These are phyloP conservation scores for Coenonympha arcania DNA, from an alignment of 2,888 invertebrate genomes.

Conservation along the genomic window DNA sequence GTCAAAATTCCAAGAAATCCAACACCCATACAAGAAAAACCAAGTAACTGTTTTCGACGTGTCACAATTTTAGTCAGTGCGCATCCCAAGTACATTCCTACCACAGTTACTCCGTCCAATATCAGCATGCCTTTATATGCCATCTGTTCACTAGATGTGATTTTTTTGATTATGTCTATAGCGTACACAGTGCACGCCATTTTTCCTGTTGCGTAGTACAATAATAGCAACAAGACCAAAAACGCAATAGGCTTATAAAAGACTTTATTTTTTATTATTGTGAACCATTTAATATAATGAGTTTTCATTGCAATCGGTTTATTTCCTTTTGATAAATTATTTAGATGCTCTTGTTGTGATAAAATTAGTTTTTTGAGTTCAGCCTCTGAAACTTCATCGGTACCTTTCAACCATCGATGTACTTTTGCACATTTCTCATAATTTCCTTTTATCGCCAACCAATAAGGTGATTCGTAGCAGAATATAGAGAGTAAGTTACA, in stretches of 20 bases:
- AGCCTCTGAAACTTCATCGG: slow-evolving; percentile 8
- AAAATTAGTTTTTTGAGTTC: slow-evolving; percentile 21
- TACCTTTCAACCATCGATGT: slow-evolving; percentile 27
- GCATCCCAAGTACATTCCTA: slow-evolving; percentile 35
- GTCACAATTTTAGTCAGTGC: slow-evolving; percentile 28
- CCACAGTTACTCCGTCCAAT: slow-evolving; percentile 24
- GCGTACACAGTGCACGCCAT: slow-evolving; percentile 6
- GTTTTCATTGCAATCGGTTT: background rate
- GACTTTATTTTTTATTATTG: slow-evolving; percentile 5
- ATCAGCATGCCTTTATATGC: slow-evolving; percentile 20
- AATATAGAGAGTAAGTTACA: slow-evolving; percentile 19
- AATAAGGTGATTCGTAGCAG: slow-evolving; percentile 27
- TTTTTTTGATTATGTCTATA: slow-evolving; percentile 18
- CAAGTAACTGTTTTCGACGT: slow-evolving; percentile 33
- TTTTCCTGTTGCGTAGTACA: slow-evolving; percentile 14
- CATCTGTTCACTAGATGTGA: slow-evolving; percentile 11
- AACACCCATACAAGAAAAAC: background rate
- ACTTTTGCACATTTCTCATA: slow-evolving; percentile 23
- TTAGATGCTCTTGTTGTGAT: slow-evolving; percentile 18
- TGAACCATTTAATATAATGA: background rate
- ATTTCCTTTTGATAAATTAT: no score
- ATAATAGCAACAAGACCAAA: background rate
- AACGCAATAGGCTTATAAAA: slow-evolving; percentile 20
- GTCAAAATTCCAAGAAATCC: background rate
- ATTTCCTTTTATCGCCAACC: slow-evolving; percentile 26